Evolutionary conservation across 1,140 invertebrate genomes (phyloP), one percentile per base, ranked within the genome.

Genomic region (Ladona fulva): DNA sequence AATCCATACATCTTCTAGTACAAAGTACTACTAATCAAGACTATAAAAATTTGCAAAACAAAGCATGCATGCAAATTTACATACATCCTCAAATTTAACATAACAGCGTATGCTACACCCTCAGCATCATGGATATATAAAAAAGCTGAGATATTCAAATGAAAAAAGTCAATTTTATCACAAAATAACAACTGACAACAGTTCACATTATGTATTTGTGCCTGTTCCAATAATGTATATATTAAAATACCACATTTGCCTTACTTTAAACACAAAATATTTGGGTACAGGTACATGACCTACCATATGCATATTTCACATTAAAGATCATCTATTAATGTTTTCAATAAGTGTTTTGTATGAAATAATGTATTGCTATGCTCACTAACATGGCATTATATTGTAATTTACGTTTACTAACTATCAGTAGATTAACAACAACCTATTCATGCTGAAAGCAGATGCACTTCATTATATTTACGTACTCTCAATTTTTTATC

Each of bases 41-140:
- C 52, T 66, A 66, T 66, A 66, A 66, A 66, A 66, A 66, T 66
- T 66, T 66, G 52, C 52, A 66, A 66, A 66, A 66, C 52, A 66
- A 66, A 66, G 52, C 14, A 66, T 66, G 16, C 52, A 66, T 66
- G 52, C 52, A 66, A 66, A 66, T 66, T 3, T 66, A 66, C 52
- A 66, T 66, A 66, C 52, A 66, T 66, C 52, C 52, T 66, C 52
- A 66, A 66, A 3, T 16, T 66, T 66, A 66, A 66, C 52, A 66
- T 22, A 66, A 66, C 52, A 66, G 52, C n/a, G 3, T 66, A 66
- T 19, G 52, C 52, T 66, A 66, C 52, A 66, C 1, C 16, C n/a
- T 66, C 52, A 66, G 52, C 52, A 66, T 66, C 16, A 66, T 66
- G 14, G 52, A 66, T 3, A 66, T 19, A 19, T 19, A 66, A 22